Conservation (phyloP, 1,140 invertebrate species). For the Anoplolepis gracilipes region DNA sequence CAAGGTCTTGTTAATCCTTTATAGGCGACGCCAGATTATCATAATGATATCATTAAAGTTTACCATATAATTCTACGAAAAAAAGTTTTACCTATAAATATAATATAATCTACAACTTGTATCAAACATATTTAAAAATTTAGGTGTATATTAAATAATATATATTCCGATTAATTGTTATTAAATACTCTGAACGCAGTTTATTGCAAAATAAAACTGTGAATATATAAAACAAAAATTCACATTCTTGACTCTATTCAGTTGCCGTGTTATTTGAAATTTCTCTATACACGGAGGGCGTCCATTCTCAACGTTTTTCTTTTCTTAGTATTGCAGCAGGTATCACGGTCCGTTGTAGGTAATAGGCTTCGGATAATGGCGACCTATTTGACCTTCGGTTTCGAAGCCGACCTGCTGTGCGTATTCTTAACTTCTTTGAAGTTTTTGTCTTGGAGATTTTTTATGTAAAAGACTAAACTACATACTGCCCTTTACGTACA, state of each 20-base stretch:
- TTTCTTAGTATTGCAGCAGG: constrained; percentile 74
- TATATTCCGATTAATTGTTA: background rate
- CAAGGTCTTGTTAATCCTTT: constrained; percentile 75
- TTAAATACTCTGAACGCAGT: background rate
- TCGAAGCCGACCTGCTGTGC: constrained; percentile 27
- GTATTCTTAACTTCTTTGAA: constrained; percentile 66
- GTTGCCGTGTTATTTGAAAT: background rate
- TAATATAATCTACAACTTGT: background rate
- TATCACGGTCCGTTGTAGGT: constrained; percentile 74
- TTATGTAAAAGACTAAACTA: background rate
- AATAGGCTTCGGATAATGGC: constrained; percentile 77
- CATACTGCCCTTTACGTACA: background rate
- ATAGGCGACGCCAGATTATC: constrained; percentile 43
- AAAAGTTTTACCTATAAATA: background rate
- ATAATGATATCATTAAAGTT: constrained; percentile 1
- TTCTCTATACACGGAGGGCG: background rate
- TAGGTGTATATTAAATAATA: background rate
- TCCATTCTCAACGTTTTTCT: constrained; percentile 48
- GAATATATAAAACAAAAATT: background rate
- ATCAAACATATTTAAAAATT: background rate
- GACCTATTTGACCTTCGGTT: constrained; percentile 77
- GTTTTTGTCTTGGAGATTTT: constrained; percentile 7
- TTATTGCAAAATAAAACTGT: background rate
- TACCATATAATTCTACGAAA: background rate
- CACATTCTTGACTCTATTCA: background rate